phyloP scores from a whole-genome alignment of 37 sponge, comb jelly and placozoan genomes.

The Cliona cf. orientalis region DNA sequence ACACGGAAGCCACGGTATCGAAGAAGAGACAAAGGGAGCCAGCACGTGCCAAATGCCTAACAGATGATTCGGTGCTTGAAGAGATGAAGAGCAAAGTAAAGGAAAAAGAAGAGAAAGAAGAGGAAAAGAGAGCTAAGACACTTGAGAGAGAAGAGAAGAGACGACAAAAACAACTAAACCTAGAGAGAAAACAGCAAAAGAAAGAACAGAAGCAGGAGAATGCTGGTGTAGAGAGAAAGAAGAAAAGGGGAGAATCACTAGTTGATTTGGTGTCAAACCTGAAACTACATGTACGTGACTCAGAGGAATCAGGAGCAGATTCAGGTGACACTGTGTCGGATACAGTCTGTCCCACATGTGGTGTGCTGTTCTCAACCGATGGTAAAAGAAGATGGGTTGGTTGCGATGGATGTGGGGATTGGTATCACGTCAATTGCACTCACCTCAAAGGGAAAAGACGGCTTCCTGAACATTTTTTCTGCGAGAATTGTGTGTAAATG shows the following conservation, averaged over 20 bases:
- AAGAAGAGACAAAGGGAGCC: slow-evolving; percentile 38
- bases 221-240: background rate
- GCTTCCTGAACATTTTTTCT: background rate
- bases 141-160: background rate
- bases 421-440: slow-evolving; percentile 31
- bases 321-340: slow-evolving; percentile 35
- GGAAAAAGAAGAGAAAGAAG: background rate
- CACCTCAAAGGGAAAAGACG: background rate
- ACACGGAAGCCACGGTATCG: slow-evolving; percentile 19
- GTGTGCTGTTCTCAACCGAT: slow-evolving; percentile 9
- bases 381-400: slow-evolving; percentile 18
- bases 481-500: no score
- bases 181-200: background rate
- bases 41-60: slow-evolving; percentile 53
- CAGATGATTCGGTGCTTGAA: slow-evolving; percentile 38
- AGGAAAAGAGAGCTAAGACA: background rate
- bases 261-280: background rate
- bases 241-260: background rate
- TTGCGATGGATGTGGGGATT: slow-evolving; percentile 24
- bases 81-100: background rate
- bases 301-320: no score
- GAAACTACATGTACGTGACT: no score
- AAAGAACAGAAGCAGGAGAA: slow-evolving; percentile 5
- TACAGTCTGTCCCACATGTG: slow-evolving; percentile 29
- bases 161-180: background rate